Percentiles rank a stretch among this genome's conserved stretches.
phyloP scores from a whole-genome alignment of 2,797 vertebrate genomes.

The Crax fasciolata region DNA sequence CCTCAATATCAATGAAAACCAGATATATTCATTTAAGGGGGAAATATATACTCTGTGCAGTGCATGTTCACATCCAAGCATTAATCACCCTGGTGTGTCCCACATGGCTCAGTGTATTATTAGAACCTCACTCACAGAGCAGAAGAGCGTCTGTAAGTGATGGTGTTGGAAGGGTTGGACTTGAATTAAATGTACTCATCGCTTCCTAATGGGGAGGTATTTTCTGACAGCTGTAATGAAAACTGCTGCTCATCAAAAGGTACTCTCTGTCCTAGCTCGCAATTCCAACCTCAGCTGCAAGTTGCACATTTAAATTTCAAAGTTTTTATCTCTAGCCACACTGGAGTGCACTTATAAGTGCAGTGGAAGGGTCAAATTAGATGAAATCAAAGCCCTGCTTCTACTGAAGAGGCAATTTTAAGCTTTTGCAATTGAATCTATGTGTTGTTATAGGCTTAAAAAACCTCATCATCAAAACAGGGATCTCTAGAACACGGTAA shows the following conservation, averaged over 20 bases:
- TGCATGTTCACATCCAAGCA: constrained; percentile 42
- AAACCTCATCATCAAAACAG: constrained; percentile 61
- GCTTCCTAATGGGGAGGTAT: constrained; percentile 75
- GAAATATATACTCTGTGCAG: constrained; percentile 11
- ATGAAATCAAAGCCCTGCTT: constrained; percentile 75
- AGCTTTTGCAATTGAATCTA: constrained; percentile 59
- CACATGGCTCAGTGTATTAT: constrained; percentile 73
- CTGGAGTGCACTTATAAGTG: constrained; percentile 73
- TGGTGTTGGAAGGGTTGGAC: constrained; percentile 55
- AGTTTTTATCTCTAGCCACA: constrained; percentile 76
- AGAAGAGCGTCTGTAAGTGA: constrained; percentile 69
- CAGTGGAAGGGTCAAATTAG: constrained; percentile 64
- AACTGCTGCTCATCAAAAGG: constrained; percentile 79
- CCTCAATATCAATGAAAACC: constrained; percentile 55
- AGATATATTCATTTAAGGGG: constrained; percentile 40
- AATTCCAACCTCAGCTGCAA: constrained; percentile 76
- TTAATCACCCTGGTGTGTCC: constrained; percentile 72
- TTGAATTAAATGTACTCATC: constrained; percentile 62
- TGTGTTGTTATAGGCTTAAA: constrained; percentile 74
- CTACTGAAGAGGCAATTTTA: constrained; percentile 67
- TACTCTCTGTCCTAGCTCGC: constrained; percentile 70
- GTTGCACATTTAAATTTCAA: constrained; percentile 82
- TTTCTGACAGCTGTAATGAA: constrained; percentile 80
- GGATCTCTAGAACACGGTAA: constrained; percentile 74
- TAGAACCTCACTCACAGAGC: constrained; percentile 70